phyloP scores from a whole-genome alignment of 2,113 vertebrate species.

The Ahaetulla prasina region DNA sequence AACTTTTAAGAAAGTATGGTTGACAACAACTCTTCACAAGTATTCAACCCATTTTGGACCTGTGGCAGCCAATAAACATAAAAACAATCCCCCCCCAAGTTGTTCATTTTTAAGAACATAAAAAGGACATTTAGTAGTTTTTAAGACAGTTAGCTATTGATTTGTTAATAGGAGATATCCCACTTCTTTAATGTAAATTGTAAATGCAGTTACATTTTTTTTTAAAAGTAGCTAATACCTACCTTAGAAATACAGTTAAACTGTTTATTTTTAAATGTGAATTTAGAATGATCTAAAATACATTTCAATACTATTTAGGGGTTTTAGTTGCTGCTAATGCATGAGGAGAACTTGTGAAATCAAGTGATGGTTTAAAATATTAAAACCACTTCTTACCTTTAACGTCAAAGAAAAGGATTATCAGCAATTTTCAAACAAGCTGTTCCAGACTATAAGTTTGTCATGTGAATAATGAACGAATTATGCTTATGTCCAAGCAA shows the following conservation, averaged over 20 bases:
- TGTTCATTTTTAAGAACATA: not conserved
- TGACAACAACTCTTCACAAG: not conserved
- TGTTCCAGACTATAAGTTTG: not conserved
- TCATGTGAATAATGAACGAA: not conserved
- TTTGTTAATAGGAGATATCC: not conserved
- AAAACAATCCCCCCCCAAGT: not conserved
- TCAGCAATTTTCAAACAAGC: not conserved
- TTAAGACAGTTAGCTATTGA: not conserved
- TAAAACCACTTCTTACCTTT: not conserved
- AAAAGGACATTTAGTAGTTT: not conserved
- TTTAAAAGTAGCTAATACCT: not conserved
- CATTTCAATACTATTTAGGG: not conserved
- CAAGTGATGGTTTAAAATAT: not conserved
- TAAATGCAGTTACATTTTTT: not conserved
- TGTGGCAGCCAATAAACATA: not conserved
- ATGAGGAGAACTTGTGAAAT: not conserved
- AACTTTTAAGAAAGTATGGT: not conserved
- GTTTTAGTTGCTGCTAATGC: not conserved
- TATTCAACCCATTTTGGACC: not conserved
- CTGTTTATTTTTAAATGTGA: not conserved
- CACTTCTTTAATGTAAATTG: not conserved
- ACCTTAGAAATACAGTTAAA: not conserved
- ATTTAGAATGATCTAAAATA: not conserved
- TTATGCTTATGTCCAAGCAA: not conserved
- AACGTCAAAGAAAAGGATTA: not conserved